Base-by-base conservation (phyloP, 64 coral and sea anemone species). In the Astreopora myriophthalma region DNA sequence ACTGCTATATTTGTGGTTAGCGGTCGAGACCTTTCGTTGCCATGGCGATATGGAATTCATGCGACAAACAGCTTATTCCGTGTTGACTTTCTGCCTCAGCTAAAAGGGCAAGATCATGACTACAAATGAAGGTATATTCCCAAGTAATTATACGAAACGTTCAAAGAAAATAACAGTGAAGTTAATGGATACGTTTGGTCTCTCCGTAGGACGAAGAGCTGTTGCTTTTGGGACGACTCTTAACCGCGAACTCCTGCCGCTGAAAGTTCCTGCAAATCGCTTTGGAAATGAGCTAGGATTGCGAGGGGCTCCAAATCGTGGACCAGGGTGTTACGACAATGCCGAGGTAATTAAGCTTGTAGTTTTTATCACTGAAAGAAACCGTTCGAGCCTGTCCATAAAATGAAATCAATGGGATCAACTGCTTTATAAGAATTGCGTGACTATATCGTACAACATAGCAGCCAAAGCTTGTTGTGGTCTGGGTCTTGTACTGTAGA, bases 251-350 rank as follows among this genome's bases (percentile, higher is more conserved):
- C 85, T 98, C 10, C 63, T 98, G 10, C 96, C 96, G 32, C 72
- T 95, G 1, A 89, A 98, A 75, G 65, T 95, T 44, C 96, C 96
- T 51, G 60, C 86, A 48, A 98, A 86, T 8, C 89, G 96, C 20
- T 92, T 95, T 78, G 96, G 96, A 31, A 98, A 98, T 49, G 78
- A 95, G 29, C 71, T 98, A 16, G 76, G 51, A 6, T 72, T 92
- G 17, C 89, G 93, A 8, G 90, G 93, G 3, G 89, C 93, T 24
- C 96, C 93, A 22, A 92, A 93, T 30, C 91, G 80, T 6, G 96
- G 96, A 6, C 96, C 96, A n/a, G 96, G 96, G 10, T 89, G 93
- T 87, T 98, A 98, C 60, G 90, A 98, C 39, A 95, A 98, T 72
- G 93, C 93, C 1, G 96, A 98, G 93, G 96, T 98, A 90, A 32